Conservation (phyloP, 1,140 invertebrate species). For the Drosophila kohkoa region DNA sequence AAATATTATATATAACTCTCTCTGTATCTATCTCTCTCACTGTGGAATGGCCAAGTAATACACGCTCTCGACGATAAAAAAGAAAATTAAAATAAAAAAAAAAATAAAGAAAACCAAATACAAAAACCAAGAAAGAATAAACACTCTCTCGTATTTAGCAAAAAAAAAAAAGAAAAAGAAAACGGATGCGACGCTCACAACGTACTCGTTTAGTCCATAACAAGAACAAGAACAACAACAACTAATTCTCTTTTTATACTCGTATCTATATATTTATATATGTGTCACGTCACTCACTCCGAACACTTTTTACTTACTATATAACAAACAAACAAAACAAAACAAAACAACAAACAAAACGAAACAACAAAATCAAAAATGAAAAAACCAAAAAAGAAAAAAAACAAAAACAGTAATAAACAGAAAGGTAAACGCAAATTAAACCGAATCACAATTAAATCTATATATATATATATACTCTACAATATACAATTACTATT, state of each 20-base stretch:
- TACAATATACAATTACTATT: constrained; percentile 28
- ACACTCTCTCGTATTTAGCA: constrained; percentile 27
- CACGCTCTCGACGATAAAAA: constrained; percentile 41
- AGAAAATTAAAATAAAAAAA: not conserved
- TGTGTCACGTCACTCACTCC: constrained; percentile 27
- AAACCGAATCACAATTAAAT: constrained; percentile 39
- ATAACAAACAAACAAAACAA: not conserved
- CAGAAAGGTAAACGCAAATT: constrained; percentile 25
- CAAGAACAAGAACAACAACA: constrained; percentile 25
- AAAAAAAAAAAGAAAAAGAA: too few species aligned
- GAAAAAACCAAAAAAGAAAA: constrained; percentile 2
- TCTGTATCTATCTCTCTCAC: constrained; percentile 28
- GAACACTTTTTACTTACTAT: constrained; percentile 31
- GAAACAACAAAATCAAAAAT: constrained; percentile 4
- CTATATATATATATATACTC: constrained; percentile 2
- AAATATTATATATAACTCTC: not conserved
- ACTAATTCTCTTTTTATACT: constrained; percentile 33
- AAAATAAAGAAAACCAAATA: constrained; percentile 6
- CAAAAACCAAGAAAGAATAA: constrained; percentile 1
- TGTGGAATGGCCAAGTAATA: constrained; percentile 45
- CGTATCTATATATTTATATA: constrained; percentile 7
- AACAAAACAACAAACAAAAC: constrained; percentile 2
- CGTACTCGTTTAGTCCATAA: constrained; percentile 43
- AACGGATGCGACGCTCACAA: constrained; percentile 42
- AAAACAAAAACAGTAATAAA: constrained; percentile 18